Conservation (phyloP, 2,113 vertebrate species). For the Tetraodon nigroviridis region DNA sequence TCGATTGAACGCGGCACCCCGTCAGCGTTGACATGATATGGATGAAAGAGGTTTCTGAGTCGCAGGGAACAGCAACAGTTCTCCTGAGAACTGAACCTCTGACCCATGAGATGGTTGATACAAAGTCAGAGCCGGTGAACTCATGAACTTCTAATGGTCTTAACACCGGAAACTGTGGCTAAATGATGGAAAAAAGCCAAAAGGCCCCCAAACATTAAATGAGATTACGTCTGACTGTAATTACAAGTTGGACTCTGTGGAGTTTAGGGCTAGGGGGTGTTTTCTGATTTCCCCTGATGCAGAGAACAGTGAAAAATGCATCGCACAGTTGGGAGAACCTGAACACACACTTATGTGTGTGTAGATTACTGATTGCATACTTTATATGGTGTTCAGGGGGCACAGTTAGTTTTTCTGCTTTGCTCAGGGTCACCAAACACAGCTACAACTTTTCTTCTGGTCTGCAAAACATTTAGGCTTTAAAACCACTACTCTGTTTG, state of each 20-base stretch:
- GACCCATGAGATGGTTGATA: constrained; percentile 33
- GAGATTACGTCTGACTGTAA: constrained; percentile 64
- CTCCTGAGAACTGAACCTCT: constrained; percentile 53
- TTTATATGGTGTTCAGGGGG: neutral
- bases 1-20: constrained; percentile 39
- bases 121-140: constrained; percentile 45
- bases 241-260: constrained; percentile 60
- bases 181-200: constrained; percentile 66
- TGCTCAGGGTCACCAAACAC: constrained; percentile 21
- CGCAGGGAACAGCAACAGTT: constrained; percentile 22
- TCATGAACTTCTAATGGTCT: constrained; percentile 43
- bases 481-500: neutral
- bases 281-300: constrained; percentile 69
- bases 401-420: constrained; percentile 2
- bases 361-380: neutral
- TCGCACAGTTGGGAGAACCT: neutral
- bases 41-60: constrained; percentile 46
- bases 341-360: neutral
- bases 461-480: neutral
- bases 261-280: constrained; percentile 44
- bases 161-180: constrained; percentile 52
- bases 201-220: constrained; percentile 63
- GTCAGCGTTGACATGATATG: constrained; percentile 44
- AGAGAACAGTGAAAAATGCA: constrained; percentile 23
- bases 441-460: neutral